Percentiles rank a stretch among this genome's conserved stretches.
phyloP scores from a whole-genome alignment of 2,888 invertebrate genomes.

The Ornithoptera priamus region DNA sequence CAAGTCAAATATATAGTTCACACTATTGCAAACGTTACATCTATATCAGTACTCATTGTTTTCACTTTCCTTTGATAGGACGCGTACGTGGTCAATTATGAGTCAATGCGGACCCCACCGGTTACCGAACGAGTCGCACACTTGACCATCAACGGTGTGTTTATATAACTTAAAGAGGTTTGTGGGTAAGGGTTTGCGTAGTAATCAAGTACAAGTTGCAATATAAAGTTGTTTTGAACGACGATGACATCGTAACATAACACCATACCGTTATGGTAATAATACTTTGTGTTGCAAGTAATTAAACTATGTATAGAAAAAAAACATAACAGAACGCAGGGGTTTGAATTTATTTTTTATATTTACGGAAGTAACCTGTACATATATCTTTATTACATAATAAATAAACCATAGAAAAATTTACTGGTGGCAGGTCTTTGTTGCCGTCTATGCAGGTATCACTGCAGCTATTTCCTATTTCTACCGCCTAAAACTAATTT shows the following conservation, averaged over 20 bases:
- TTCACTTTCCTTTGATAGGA: conserved; percentile 78
- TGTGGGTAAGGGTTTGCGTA: conserved; percentile 40
- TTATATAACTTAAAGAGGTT: conserved; percentile 62
- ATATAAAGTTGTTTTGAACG: conserved; percentile 13
- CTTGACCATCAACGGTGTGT: conserved; percentile 54
- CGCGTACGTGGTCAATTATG: conserved; percentile 67
- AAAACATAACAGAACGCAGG: not conserved
- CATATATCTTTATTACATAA: too few species aligned
- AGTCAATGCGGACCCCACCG: conserved; percentile 61
- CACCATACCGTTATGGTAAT: not conserved
- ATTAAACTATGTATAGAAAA: too few species aligned
- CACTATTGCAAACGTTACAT: conserved; percentile 75
- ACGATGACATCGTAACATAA: not conserved
- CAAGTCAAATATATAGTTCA: conserved; percentile 75
- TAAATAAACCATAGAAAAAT: too few species aligned
- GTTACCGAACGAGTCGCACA: conserved; percentile 59
- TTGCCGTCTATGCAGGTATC: too few species aligned
- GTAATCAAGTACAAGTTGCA: conserved; percentile 34
- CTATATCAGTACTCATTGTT: conserved; percentile 58
- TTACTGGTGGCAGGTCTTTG: too few species aligned
- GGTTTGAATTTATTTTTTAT: not conserved
- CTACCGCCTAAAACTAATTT: too few species aligned
- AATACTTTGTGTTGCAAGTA: too few species aligned
- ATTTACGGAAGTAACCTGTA: too few species aligned
- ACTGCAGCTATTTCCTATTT: too few species aligned